Conservation (phyloP, 2,113 vertebrate species). For the Laticauda laticaudata region DNA sequence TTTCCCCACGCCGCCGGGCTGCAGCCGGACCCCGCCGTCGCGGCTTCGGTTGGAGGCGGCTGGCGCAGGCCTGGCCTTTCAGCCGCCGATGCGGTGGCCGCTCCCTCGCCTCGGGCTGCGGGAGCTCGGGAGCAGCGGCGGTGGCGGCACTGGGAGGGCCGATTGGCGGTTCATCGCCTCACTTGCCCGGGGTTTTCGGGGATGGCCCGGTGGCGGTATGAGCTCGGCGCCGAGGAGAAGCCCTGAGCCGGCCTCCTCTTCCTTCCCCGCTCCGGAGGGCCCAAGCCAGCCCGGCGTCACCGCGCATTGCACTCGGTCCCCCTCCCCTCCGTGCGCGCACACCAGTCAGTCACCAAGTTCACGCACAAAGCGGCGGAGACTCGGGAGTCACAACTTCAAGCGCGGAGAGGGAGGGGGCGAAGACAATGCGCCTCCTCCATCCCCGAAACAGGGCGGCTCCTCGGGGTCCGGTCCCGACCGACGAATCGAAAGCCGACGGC, state of each 20-base stretch:
- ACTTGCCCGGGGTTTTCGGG: rapidly evolving
- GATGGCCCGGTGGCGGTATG: background rate
- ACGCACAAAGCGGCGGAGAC: conserved; percentile 1
- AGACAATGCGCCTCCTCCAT: background rate
- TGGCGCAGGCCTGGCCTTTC: conserved; percentile 13
- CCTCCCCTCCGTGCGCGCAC: conserved; percentile 6
- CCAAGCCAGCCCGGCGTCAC: background rate
- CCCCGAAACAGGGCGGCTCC: background rate
- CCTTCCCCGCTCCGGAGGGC: background rate
- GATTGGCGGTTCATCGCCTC: conserved; percentile 36
- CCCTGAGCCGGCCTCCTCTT: background rate
- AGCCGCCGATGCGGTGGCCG: conserved; percentile 12
- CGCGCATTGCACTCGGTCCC: background rate
- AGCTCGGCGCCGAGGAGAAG: background rate
- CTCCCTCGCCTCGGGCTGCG: conserved; percentile 38
- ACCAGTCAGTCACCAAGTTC: conserved; percentile 6
- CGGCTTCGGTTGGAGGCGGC: background rate
- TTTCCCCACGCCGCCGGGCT: conserved; percentile 35
- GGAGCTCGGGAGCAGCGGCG: conserved; percentile 20
- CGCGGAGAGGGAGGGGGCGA: background rate
- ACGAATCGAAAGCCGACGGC: background rate
- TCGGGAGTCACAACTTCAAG: background rate
- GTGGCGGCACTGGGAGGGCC: conserved; percentile 33
- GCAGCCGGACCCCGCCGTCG: background rate
- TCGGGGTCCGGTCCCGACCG: background rate